phyloP scores from a whole-genome alignment of 2,888 invertebrate genomes.

The Drosophila prostipennis region DNA sequence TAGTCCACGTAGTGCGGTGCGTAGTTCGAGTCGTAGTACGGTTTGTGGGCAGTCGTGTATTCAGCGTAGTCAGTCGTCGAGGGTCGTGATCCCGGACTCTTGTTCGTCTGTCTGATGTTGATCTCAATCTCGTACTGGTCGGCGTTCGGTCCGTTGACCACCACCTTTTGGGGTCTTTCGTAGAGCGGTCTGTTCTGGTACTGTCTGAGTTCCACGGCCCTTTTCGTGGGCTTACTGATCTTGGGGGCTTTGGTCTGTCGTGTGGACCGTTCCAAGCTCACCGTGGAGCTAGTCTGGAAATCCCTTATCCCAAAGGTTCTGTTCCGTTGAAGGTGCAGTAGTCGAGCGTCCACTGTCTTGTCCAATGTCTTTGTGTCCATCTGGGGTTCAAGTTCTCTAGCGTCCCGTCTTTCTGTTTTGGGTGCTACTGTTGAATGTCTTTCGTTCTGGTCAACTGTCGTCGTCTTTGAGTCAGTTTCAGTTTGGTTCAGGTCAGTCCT shows the following conservation, averaged over 20 bases:
- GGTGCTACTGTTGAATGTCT: slow-evolving; percentile 19
- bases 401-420: slow-evolving; percentile 9
- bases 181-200: slow-evolving; percentile 71
- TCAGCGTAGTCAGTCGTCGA: slow-evolving; percentile 43
- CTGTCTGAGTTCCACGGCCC: slow-evolving; percentile 76
- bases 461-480: slow-evolving; percentile 5
- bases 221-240: slow-evolving; percentile 57
- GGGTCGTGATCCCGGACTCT: slow-evolving; percentile 58
- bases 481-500: slow-evolving; percentile 3
- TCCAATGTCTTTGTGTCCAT: background rate
- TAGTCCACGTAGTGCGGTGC: slow-evolving; percentile 62
- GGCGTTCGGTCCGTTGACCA: slow-evolving; percentile 76
- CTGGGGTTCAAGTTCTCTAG: background rate
- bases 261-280: slow-evolving; percentile 19
- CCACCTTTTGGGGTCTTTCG: slow-evolving; percentile 78
- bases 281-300: slow-evolving; percentile 16
- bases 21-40: slow-evolving; percentile 69
- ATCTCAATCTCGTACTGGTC: slow-evolving; percentile 84
- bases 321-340: slow-evolving; percentile 44
- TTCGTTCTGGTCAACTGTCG: slow-evolving; percentile 5
- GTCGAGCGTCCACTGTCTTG: slow-evolving; percentile 12
- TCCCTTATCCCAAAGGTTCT: slow-evolving; percentile 14
- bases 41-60: slow-evolving; percentile 70
- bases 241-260: slow-evolving; percentile 53
- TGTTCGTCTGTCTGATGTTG: slow-evolving; percentile 83